These are phyloP conservation scores for Propithecus deckenii DNA, from an alignment of 2,797 vertebrate genomes.

Conservation along the genomic window DNA sequence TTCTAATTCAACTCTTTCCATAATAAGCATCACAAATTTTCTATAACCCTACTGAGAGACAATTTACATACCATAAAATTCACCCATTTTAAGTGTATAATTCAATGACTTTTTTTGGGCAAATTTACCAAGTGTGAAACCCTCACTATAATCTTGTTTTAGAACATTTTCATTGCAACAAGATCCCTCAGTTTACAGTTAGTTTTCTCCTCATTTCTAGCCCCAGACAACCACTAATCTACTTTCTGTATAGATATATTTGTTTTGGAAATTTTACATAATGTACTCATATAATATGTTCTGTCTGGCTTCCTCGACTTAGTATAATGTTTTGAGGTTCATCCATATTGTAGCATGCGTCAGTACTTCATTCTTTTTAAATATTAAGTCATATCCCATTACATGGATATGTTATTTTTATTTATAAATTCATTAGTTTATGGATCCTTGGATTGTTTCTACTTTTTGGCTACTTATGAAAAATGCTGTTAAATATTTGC, in stretches of 20 bases:
- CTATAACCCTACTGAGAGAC: background rate
- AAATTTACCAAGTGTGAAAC: background rate
- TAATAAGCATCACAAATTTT: background rate
- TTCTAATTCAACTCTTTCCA: conserved; percentile 18
- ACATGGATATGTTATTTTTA: background rate
- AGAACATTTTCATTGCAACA: background rate
- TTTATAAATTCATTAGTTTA: background rate
- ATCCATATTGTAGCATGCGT: background rate
- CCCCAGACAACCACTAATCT: background rate
- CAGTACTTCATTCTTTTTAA: background rate
- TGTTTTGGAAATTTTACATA: background rate
- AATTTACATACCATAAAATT: conserved; percentile 28
- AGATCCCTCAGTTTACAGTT: too few species aligned
- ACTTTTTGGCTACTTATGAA: background rate
- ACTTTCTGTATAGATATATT: background rate
- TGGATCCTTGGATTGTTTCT: background rate
- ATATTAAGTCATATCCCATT: background rate
- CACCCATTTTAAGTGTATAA: background rate
- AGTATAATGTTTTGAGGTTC: background rate
- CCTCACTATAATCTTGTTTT: background rate
- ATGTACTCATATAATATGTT: background rate
- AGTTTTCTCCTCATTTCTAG: background rate
- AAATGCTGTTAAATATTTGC: background rate
- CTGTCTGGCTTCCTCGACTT: background rate
- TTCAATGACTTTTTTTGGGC: background rate